Evolutionary conservation across 1,140 invertebrate genomes (phyloP).

Genomic region (Wasmannia auropunctata): DNA sequence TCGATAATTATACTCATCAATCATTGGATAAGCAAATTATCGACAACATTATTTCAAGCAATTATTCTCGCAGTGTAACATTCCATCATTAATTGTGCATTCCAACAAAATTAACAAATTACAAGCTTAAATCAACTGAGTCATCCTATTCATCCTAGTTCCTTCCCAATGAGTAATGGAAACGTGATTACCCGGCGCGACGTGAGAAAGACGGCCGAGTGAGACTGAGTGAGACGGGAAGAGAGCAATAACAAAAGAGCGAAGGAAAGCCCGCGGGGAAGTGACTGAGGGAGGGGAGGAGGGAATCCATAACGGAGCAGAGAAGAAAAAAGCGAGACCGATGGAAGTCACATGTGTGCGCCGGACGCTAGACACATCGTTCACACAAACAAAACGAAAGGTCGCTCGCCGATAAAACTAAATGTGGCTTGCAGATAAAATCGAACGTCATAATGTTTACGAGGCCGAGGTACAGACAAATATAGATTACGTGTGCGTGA

Average conservation of each 20-base stretch:
- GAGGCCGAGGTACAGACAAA: neutral
- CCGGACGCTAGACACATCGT: neutral
- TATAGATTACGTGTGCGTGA: neutral
- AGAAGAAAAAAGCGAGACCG: neutral
- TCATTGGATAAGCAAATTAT: conserved; percentile 12
- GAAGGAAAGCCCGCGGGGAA: neutral
- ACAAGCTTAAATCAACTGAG: conserved; percentile 45
- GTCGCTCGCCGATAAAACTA: neutral
- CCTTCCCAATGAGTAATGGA: conserved; percentile 48
- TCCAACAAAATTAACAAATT: conserved; percentile 14
- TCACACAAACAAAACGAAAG: neutral
- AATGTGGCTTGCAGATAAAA: neutral
- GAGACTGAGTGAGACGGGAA: neutral
- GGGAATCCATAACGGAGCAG: no score
- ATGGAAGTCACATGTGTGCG: no score
- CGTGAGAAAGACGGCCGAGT: neutral
- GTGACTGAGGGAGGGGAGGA: neutral
- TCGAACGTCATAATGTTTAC: neutral
- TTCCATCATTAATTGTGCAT: neutral
- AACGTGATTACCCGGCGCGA: neutral
- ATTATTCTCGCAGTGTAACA: neutral
- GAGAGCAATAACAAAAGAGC: conserved; percentile 10
- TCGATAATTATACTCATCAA: neutral
- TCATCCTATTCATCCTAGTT: conserved; percentile 57
- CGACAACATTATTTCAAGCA: neutral